phyloP scores from a whole-genome alignment of 1,140 invertebrate species.

The Calycopis cecrops region DNA sequence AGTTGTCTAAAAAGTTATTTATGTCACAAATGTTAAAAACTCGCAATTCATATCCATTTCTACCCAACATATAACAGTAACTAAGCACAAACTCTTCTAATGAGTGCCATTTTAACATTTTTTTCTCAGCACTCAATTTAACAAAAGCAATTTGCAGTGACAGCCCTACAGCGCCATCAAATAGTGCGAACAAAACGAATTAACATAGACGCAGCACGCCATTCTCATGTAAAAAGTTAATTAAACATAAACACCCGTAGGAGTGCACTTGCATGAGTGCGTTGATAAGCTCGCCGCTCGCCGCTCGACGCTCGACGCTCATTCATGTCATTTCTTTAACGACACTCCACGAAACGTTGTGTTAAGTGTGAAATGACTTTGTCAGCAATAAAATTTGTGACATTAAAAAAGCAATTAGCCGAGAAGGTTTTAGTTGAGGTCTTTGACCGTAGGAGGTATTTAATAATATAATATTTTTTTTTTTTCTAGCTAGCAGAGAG shows the following conservation, averaged over 20 bases:
- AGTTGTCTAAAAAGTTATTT: no score
- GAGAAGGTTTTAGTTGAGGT: no score
- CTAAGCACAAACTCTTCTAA: background rate
- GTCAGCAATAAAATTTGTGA: no score
- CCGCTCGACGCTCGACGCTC: no score
- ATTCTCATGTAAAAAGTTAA: conserved; percentile 41
- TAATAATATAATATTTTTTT: no score
- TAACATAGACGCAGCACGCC: conserved; percentile 34
- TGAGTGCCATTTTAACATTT: background rate
- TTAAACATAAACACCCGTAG: conserved; percentile 35
- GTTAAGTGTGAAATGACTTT: no score
- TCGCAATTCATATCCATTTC: background rate
- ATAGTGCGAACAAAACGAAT: conserved; percentile 40
- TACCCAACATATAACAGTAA: background rate
- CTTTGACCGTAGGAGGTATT: no score
- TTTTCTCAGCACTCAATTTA: background rate
- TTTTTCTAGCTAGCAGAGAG: no score
- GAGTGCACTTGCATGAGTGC: conserved; percentile 8
- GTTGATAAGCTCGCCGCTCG: conserved; percentile 1
- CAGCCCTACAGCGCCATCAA: conserved; percentile 28
- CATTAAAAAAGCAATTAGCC: no score
- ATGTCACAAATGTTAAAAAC: background rate
- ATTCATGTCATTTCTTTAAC: no score
- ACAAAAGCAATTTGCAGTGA: conserved; percentile 2
- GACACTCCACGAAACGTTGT: no score